Evolutionary conservation across 1,140 invertebrate genomes (phyloP).

Genomic region (Apocrypta bakeri): DNA sequence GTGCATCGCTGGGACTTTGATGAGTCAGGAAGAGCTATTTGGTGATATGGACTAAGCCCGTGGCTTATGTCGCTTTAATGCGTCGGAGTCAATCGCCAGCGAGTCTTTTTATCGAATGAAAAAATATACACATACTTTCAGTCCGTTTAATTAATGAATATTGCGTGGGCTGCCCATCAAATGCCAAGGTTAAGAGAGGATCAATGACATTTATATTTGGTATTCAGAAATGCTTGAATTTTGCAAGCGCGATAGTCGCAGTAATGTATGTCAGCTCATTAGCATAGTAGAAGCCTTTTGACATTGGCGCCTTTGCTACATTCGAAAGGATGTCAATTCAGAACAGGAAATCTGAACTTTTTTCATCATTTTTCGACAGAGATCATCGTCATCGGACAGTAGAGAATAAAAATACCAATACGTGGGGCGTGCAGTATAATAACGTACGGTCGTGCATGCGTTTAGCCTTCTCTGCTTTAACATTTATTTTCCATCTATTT

Average conservation of each 20-base stretch:
- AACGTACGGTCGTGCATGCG: no score
- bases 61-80: no score
- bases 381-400: no score
- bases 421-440: no score
- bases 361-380: neutral
- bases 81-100: no score
- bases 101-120: conserved; percentile 6
- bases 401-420: neutral
- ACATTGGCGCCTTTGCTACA: neutral
- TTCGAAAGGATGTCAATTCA: neutral
- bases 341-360: neutral
- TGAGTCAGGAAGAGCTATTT: neutral
- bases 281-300: conserved; percentile 12
- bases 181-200: conserved; percentile 16
- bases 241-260: neutral
- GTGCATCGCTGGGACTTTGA: neutral
- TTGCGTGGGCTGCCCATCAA: conserved; percentile 13
- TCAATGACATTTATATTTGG: conserved; percentile 11
- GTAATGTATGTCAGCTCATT: conserved; percentile 18
- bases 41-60: no score
- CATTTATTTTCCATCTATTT: conserved; percentile 22
- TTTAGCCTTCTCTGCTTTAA: neutral
- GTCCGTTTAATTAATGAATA: neutral
- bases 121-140: conserved; percentile 8
- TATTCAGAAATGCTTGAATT: conserved; percentile 10